A percentile compares a stretch with the other conserved stretches of the same genome.
These are phyloP conservation scores for Mactra quadrangularis DNA, from an alignment of 1,140 invertebrate species.

Conservation along the genomic window DNA sequence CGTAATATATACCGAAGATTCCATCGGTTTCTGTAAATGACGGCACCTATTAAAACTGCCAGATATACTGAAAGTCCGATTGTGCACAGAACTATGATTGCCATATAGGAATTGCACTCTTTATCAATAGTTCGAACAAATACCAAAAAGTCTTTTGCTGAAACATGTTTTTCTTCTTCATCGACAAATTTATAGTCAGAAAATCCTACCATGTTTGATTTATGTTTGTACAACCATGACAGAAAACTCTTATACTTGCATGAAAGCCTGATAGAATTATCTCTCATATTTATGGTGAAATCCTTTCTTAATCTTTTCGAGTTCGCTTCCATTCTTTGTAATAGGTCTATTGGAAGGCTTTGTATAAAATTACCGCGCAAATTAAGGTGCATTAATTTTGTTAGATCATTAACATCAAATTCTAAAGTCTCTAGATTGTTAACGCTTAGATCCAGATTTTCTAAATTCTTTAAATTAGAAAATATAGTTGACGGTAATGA, in stretches of 20 bases:
- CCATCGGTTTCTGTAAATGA: conserved; percentile 60
- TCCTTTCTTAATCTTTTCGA: background rate
- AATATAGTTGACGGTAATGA: background rate
- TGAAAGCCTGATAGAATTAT: background rate
- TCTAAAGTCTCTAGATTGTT: conserved; percentile 16
- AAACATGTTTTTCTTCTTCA: background rate
- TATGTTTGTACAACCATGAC: conserved; percentile 1
- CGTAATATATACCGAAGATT: conserved; percentile 71
- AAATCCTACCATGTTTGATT: conserved; percentile 1
- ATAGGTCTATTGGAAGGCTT: background rate
- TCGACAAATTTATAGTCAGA: background rate
- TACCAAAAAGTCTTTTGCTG: background rate
- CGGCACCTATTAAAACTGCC: background rate
- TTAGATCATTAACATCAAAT: background rate
- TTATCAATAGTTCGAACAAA: background rate
- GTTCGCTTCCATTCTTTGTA: background rate
- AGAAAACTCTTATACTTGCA: conserved; percentile 20
- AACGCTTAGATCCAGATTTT: conserved; percentile 28
- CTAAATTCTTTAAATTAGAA: conserved; percentile 1
- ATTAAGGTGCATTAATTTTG: conserved; percentile 19
- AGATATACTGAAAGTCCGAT: conserved; percentile 15
- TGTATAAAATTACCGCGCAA: conserved; percentile 19
- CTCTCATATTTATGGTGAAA: conserved; percentile 27
- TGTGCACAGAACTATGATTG: conserved; percentile 1
- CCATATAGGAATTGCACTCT: background rate